Evolutionary conservation across 2,113 vertebrate species (phyloP).

Genomic region (Myrmecophaga tridactyla): DNA sequence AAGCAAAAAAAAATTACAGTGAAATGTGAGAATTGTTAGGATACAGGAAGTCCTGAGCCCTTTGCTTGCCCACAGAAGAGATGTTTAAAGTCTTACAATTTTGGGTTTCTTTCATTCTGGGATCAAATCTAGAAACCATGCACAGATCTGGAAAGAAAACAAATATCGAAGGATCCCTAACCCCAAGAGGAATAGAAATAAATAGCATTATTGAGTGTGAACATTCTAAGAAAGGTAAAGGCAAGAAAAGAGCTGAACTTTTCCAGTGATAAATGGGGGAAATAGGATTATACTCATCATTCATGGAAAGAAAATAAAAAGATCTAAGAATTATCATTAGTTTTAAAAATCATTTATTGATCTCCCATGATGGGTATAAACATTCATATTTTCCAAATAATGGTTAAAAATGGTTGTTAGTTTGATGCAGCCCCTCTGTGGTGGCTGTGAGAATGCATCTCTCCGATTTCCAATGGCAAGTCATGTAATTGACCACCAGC

Average conservation of each 20-base stretch:
- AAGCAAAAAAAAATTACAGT: background rate
- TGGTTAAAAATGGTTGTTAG: background rate
- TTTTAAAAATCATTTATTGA: conserved; percentile 21
- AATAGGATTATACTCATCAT: background rate
- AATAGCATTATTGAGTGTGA: background rate
- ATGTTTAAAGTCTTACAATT: background rate
- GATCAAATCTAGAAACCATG: background rate
- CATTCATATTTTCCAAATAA: conserved; percentile 1
- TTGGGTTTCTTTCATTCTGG: background rate
- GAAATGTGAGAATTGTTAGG: background rate
- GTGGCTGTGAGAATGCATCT: background rate
- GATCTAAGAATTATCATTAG: background rate
- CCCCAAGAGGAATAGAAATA: background rate
- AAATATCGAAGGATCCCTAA: background rate
- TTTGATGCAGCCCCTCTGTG: background rate
- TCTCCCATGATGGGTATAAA: background rate
- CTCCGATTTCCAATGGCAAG: background rate
- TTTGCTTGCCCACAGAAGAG: background rate
- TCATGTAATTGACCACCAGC: background rate
- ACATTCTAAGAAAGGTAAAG: background rate
- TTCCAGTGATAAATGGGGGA: background rate
- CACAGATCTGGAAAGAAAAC: background rate
- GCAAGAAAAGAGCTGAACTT: background rate
- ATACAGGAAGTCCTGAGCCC: background rate
- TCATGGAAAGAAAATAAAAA: background rate